These are phyloP conservation scores for Blastobasis lacticolella DNA, from an alignment of 2,888 invertebrate species.

Conservation along the genomic window DNA sequence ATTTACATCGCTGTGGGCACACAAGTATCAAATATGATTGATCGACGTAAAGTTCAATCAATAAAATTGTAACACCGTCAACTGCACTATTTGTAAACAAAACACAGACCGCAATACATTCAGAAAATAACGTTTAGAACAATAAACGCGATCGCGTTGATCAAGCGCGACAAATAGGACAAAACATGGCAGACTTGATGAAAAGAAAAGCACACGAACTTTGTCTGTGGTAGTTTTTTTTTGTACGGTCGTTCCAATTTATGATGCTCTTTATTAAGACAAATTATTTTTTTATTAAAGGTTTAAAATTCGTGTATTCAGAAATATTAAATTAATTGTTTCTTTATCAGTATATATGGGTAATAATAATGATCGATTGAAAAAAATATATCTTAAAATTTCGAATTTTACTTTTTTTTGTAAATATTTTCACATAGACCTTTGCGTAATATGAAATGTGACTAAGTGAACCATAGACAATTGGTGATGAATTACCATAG, in stretches of 20 bases:
- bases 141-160: slow-evolving; percentile 66
- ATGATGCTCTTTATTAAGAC: slow-evolving; percentile 5
- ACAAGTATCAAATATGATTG: slow-evolving; percentile 45
- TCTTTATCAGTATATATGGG: too few species aligned
- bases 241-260: slow-evolving; percentile 39
- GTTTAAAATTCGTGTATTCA: too few species aligned
- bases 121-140: slow-evolving; percentile 60
- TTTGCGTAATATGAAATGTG: too few species aligned
- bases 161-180: slow-evolving; percentile 74
- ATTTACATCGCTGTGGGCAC: slow-evolving; percentile 56
- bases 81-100: slow-evolving; percentile 68
- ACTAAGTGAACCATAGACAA: background rate
- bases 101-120: slow-evolving; percentile 65
- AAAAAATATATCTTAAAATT: too few species aligned
- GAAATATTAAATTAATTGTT: too few species aligned
- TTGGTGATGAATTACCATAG: background rate
- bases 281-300: too few species aligned
- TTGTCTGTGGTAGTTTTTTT: slow-evolving; percentile 58
- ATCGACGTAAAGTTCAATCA: slow-evolving; percentile 39
- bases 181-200: slow-evolving; percentile 70
- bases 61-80: slow-evolving; percentile 45
- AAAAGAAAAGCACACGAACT: slow-evolving; percentile 54
- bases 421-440: too few species aligned
- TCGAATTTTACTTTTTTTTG: too few species aligned
- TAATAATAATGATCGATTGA: too few species aligned